phyloP scores from a whole-genome alignment of 2,888 invertebrate genomes.

The Epirrhoe alternata region DNA sequence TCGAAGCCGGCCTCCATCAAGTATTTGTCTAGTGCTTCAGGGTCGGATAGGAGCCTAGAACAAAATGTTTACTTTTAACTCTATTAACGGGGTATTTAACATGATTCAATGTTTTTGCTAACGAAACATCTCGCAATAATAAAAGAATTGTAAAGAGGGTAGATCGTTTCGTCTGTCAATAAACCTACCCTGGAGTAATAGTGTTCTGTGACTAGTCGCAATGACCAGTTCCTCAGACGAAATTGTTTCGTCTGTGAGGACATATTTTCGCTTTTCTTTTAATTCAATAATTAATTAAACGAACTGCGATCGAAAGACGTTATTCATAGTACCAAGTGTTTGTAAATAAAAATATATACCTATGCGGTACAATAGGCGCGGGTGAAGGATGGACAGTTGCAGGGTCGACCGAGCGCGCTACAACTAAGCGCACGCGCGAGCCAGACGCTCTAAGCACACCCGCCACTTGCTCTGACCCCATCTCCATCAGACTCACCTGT shows the following conservation, averaged over 20 bases:
- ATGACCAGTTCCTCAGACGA: no score
- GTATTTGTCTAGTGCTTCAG: conserved; percentile 93
- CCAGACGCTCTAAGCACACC: conserved; percentile 97
- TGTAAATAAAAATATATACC: conserved; percentile 56
- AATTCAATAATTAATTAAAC: no score
- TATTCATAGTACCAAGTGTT: no score
- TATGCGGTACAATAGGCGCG: conserved; percentile 87
- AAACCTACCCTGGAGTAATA: no score
- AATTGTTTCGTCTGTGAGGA: no score
- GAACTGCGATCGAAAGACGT: no score
- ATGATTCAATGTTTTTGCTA: no score
- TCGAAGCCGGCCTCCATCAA: conserved; percentile 93
- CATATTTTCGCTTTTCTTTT: no score
- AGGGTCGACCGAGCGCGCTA: conserved; percentile 95
- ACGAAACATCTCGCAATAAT: background rate
- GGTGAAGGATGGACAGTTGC: conserved; percentile 82
- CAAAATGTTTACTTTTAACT: conserved; percentile 1
- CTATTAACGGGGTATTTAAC: no score
- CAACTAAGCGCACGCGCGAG: conserved; percentile 96
- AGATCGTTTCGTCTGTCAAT: no score
- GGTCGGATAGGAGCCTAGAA: conserved; percentile 91
- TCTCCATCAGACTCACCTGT: conserved; percentile 91
- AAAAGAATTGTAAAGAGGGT: no score
- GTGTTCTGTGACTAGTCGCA: no score
- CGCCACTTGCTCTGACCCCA: conserved; percentile 99